phyloP scores from a whole-genome alignment of 2,113 vertebrate species.

The Poeciliopsis prolifica region DNA sequence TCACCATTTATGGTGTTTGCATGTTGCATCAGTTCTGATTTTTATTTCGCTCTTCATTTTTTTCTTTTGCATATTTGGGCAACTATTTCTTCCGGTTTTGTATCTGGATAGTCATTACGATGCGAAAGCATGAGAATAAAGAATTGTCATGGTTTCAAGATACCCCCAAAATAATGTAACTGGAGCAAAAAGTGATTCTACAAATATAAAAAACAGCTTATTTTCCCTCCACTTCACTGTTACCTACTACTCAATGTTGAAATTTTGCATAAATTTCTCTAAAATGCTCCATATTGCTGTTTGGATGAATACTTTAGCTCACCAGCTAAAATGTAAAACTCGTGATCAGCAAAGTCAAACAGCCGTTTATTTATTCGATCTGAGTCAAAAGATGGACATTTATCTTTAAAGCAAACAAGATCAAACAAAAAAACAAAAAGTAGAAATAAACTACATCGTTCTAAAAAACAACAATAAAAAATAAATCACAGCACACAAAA shows the following conservation, averaged over 20 bases:
- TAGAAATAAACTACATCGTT: slow-evolving; percentile 63
- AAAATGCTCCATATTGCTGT: no score
- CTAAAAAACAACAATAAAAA: slow-evolving; percentile 70
- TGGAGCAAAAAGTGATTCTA: neutral
- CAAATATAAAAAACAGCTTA: neutral
- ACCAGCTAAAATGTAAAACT: neutral
- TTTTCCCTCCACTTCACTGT: neutral
- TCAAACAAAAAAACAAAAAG: slow-evolving; percentile 62
- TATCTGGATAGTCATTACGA: no score
- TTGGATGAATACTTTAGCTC: no score
- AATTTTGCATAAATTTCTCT: no score
- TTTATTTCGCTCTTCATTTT: no score
- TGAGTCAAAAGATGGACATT: slow-evolving; percentile 73
- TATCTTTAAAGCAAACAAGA: slow-evolving; percentile 48
- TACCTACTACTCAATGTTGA: neutral
- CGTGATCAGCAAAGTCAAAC: slow-evolving; percentile 41
- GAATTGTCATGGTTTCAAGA: no score
- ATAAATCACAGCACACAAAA: slow-evolving; percentile 81
- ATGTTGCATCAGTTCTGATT: no score
- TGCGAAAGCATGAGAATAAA: no score
- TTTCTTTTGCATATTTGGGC: no score
- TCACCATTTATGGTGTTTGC: no score
- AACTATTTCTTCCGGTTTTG: no score
- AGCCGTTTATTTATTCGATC: slow-evolving; percentile 68
- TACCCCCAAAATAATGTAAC: no score